A percentile compares a stretch with the other conserved stretches of the same genome.
These are phyloP conservation scores for Dendrocincla tyrannina DNA, from an alignment of 2,797 vertebrate species.

Conservation along the genomic window DNA sequence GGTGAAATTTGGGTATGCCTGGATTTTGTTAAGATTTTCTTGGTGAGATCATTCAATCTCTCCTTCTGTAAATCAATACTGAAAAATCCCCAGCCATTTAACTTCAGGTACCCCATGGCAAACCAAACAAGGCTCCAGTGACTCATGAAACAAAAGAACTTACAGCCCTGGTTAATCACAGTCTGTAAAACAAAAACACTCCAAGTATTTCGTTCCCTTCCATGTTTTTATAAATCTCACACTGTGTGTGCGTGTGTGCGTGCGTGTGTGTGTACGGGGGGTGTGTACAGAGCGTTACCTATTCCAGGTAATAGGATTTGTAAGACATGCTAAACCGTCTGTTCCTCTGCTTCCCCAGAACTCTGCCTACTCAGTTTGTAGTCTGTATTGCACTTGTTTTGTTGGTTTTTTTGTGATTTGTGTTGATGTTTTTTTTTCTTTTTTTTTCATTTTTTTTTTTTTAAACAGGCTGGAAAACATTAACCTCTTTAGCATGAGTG, in stretches of 20 bases:
- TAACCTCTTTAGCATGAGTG: conserved; percentile 64
- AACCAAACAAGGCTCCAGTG: conserved; percentile 40
- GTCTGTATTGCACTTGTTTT: conserved; percentile 75
- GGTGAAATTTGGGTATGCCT: conserved; percentile 32
- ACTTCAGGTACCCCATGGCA: conserved; percentile 14
- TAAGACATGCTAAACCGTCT: conserved; percentile 53
- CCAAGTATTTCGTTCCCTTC: conserved; percentile 9
- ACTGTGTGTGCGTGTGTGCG: not conserved
- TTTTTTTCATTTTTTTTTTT: not conserved
- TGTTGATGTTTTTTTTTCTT: not conserved
- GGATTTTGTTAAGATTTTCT: conserved; percentile 15
- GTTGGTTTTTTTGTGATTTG: conserved; percentile 51
- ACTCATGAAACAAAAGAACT: conserved; percentile 46
- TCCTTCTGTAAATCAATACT: conserved; percentile 25
- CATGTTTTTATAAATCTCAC: not conserved
- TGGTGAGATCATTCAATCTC: not conserved
- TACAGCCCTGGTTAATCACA: conserved; percentile 56
- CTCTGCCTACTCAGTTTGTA: conserved; percentile 50
- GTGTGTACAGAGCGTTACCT: conserved; percentile 51
- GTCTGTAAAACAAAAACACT: conserved; percentile 45
- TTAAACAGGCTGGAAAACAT: conserved; percentile 58
- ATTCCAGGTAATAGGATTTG: conserved; percentile 52
- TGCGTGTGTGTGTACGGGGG: conserved; percentile 1
- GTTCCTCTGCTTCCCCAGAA: conserved; percentile 59
- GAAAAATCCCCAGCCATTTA: conserved; percentile 47